Conservation (phyloP, 2,113 vertebrate genomes). For the Capreolus pygargus region DNA sequence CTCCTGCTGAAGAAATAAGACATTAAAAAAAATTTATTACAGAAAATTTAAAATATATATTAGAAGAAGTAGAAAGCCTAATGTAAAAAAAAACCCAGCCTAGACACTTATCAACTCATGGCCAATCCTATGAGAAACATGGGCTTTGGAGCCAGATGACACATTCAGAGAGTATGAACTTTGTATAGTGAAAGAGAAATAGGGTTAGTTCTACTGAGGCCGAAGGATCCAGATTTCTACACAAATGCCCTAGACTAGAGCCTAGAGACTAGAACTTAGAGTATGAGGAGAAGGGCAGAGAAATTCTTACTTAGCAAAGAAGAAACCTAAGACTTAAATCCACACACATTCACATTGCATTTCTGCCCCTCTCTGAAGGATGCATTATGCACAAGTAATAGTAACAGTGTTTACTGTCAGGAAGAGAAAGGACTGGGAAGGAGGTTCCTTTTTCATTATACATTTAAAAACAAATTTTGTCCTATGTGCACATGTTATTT, state of each 20-base stretch:
- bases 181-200: not conserved
- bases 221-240: not conserved
- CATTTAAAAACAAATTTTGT: not conserved
- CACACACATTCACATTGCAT: no score
- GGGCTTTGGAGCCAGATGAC: not conserved
- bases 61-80: not conserved
- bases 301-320: not conserved
- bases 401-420: not conserved
- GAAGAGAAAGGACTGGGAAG: not conserved
- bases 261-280: not conserved
- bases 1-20: not conserved
- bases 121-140: not conserved
- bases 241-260: not conserved
- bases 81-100: not conserved
- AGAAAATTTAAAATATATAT: not conserved
- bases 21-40: not conserved
- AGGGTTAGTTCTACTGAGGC: not conserved
- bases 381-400: not conserved
- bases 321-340: not conserved
- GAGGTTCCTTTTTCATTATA: not conserved
- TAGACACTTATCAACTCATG: not conserved
- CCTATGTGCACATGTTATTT: not conserved
- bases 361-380: not conserved
- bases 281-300: not conserved
- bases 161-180: not conserved